Percentiles rank a stretch among this genome's conserved stretches.
Conservation (phyloP, 2,888 invertebrate genomes). For the Andrena haemorrhoa region DNA sequence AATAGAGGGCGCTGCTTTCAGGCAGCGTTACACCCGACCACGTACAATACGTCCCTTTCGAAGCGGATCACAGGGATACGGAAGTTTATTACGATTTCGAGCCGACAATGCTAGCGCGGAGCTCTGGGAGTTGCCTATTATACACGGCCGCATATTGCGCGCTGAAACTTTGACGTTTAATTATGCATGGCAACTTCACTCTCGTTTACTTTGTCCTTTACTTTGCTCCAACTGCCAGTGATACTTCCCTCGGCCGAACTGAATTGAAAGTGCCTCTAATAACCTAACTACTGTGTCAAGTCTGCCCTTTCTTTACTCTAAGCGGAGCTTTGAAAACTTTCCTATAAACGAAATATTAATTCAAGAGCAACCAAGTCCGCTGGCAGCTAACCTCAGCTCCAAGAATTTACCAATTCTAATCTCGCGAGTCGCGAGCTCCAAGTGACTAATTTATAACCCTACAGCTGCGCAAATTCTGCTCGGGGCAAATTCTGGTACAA, state of each 20-base stretch:
- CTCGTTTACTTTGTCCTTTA: constrained; percentile 75
- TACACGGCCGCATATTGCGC: constrained; percentile 58
- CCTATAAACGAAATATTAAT: too few relatives aligned
- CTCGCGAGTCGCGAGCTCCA: not conserved
- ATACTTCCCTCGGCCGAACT: too few relatives aligned
- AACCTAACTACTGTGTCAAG: too few relatives aligned
- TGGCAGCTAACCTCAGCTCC: too few relatives aligned
- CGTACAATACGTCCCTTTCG: constrained; percentile 36
- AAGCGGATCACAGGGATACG: constrained; percentile 43
- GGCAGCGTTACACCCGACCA: constrained; percentile 18
- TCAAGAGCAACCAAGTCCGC: too few relatives aligned
- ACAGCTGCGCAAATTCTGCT: not conserved
- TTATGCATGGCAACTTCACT: constrained; percentile 78
- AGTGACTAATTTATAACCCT: too few relatives aligned
- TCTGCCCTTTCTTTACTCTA: too few relatives aligned
- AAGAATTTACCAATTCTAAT: not conserved
- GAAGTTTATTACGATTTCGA: constrained; percentile 58
- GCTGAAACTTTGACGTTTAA: constrained; percentile 79
- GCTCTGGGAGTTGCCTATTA: constrained; percentile 40
- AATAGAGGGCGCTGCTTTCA: constrained; percentile 15
- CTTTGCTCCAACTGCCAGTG: too few relatives aligned
- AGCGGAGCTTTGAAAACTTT: too few relatives aligned
- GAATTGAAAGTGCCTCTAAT: too few relatives aligned
- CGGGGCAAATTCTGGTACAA: not conserved
- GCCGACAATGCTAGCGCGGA: constrained; percentile 51